Evolutionary conservation across 2,888 invertebrate genomes (phyloP), one percentile per base, ranked within the genome.

Genomic region (Acholoe squamosa): DNA sequence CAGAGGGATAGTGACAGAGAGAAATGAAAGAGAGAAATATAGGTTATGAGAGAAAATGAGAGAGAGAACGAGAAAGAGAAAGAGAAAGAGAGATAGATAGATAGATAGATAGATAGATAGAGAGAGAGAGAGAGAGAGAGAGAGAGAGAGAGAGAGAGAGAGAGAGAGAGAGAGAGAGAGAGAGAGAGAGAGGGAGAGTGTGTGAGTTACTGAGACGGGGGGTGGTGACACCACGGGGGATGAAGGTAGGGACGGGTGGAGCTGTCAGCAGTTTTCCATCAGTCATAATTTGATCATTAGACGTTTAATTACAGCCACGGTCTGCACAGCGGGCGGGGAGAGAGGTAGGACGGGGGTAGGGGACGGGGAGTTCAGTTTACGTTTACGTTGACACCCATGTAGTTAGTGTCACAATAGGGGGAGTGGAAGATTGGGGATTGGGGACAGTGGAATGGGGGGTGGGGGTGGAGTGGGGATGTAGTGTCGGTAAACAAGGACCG

Each of bases 281-380:
- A 80, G 7, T 80, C 80, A 80, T 80, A 80, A 80, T 80, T 80
- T 80, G 80, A 80, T 80, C 80, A 80, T 80, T 80, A 80, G 80
- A 80, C 34, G 80, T 80, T 80, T 80, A 80, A 80, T 80, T 80
- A 80, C 80, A 34, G 34, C 19, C 80, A 33, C 80, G 80, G n/a
- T 33, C 16, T 1, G 34, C 77, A 28, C 77, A 77, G 43, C 10
- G 43, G 34, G 33, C 7, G 43, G 52, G 43, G 43, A 22, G 52
- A 16, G n/a, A 22, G 84, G 28, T 28, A 84, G 3, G 84, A 43
- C 43, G 52, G 28, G 84, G 52, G 33, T 10, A 3, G 25, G 34
- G 84, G 52, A 84, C 22, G 52, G 84, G 76, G 76, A 31, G 76
- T 14, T 33, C 12, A 43, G 51, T 80, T 80, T 80, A 80, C 80